Base-by-base conservation (phyloP, 2,113 vertebrate species). In the Tyrannus savana region DNA sequence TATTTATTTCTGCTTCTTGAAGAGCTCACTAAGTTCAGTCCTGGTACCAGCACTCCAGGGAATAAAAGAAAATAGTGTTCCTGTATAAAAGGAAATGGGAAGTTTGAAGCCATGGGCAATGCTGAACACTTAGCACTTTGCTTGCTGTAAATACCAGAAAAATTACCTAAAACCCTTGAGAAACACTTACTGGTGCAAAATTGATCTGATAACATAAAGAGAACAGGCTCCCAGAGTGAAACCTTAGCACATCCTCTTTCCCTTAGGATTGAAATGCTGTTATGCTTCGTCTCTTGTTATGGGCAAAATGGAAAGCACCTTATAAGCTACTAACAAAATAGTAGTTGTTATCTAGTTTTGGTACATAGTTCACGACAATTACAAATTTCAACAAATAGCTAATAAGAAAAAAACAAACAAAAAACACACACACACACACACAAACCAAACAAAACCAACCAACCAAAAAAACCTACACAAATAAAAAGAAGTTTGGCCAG, bases 1-100 rank as follows among this genome's bases (percentile, higher is more conserved):
- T 97, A 93, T 97, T 96, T 95, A 91, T 90, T 96, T 97, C 84
- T 87, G 80, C 81, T 90, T 91, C 92, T 95, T 87, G 89, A 80
- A 86, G 81, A 93, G 78, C 91, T 93, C 56, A 37, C 39, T 55
- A 89, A 82, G 85, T 89, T 94, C 66, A 58, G 71, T 41, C 21
- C 78, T 69, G 50, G 67, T 95, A 91, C 84, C 77, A 90, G 9
- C 41, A 52, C 96, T 85, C 71, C n/a, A 17, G 82, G 81, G 94
- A 90, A 96, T 91, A 71, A 96, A 96, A 93, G 58, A 24, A 86
- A 96, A 84, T 18, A 84, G 19, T 31, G 31, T 68, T 76, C 59
- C 76, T 3, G 0, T 52, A 35, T 17, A 56, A 80, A n/a, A 76
- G 69, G 53, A 56, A 31, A 47, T 46, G n/a, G 23, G 42, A 80